phyloP scores from a whole-genome alignment of 2,113 vertebrate species.

The Albula goreensis region DNA sequence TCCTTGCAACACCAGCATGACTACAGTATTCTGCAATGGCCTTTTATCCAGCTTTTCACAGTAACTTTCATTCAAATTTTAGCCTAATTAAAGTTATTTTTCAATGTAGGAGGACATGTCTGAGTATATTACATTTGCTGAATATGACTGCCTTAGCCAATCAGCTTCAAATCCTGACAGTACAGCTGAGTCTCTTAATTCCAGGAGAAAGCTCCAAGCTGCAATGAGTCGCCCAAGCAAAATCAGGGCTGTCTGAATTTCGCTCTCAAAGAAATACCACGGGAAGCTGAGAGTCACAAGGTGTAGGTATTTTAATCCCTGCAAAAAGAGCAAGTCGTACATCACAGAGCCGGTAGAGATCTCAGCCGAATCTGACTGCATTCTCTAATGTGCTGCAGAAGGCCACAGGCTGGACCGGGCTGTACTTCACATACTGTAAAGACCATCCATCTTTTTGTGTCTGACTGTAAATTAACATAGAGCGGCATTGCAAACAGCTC shows the following conservation, averaged over 20 bases:
- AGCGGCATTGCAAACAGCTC: not conserved
- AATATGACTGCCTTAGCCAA: not conserved
- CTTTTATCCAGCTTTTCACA: not conserved
- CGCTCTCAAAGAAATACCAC: constrained; percentile 32
- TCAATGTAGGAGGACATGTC: not conserved
- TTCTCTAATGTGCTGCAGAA: not conserved
- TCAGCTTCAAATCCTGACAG: not conserved
- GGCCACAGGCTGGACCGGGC: not conserved
- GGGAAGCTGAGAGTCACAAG: constrained; percentile 44
- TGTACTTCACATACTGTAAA: not conserved
- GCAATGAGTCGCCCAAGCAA: constrained; percentile 31
- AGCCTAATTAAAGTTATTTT: not conserved
- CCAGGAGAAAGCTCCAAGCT: constrained; percentile 17
- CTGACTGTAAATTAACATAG: constrained; percentile 3
- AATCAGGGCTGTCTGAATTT: constrained; percentile 12
- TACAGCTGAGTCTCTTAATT: not conserved
- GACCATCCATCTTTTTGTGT: not conserved
- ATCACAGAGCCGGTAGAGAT: not conserved
- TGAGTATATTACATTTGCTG: not conserved
- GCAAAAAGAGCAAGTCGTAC: constrained; percentile 14
- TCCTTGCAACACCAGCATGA: not conserved
- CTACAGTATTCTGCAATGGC: not conserved
- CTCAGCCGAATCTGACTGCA: not conserved
- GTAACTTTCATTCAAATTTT: not conserved
- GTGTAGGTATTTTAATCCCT: constrained; percentile 47